Conservation (phyloP, 1,140 invertebrate species). For the Riptortus pedestris region DNA sequence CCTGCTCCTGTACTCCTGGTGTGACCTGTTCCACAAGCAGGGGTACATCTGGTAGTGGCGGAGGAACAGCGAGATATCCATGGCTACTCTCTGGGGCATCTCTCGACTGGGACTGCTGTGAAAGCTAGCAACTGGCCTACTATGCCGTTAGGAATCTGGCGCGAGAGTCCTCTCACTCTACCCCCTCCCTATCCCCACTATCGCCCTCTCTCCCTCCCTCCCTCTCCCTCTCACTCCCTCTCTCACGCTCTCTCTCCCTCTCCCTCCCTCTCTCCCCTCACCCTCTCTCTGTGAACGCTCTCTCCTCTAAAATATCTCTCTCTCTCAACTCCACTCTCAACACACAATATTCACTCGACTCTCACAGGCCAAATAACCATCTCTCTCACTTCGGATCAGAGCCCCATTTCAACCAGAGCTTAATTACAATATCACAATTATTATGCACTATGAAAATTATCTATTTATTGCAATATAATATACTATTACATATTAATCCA, state of each 20-base stretch:
- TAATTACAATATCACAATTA: no score
- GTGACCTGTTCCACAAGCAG: not conserved
- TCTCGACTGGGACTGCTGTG: not conserved
- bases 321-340: no score
- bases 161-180: not conserved
- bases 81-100: not conserved
- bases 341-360: no score
- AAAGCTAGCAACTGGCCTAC: not conserved
- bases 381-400: no score
- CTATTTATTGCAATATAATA: no score
- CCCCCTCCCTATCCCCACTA: not conserved
- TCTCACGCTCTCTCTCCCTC: not conserved
- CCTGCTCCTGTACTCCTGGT: not conserved
- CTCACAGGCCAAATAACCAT: no score
- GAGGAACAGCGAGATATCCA: not conserved
- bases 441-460: no score
- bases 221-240: not conserved
- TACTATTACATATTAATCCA: no score
- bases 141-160: not conserved
- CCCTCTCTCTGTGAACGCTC: no score
- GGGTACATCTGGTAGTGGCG: not conserved
- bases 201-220: not conserved
- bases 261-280: no score
- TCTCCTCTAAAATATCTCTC: no score
- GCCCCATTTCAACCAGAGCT: no score